phyloP scores from a whole-genome alignment of 2,888 invertebrate species.

The Vesta saturnalis region DNA sequence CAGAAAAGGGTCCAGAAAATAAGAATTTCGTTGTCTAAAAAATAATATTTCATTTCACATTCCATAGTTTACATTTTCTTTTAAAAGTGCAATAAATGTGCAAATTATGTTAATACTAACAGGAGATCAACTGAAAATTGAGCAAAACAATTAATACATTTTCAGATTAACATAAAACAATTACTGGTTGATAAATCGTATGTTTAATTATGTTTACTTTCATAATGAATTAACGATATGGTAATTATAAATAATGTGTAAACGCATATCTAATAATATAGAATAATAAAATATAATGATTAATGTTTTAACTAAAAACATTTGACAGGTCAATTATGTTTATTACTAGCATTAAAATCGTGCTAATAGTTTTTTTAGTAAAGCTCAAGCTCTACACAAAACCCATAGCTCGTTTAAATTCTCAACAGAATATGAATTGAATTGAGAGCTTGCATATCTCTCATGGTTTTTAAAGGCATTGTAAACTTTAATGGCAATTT shows the following conservation, averaged over 20 bases:
- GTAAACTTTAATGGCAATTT: too few relatives aligned
- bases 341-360: neutral
- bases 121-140: neutral
- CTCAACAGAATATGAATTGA: neutral
- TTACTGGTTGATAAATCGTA: too few relatives aligned
- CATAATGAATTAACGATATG: neutral
- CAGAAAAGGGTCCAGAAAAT: constrained; percentile 14
- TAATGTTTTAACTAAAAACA: neutral
- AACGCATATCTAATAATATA: neutral
- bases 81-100: constrained; percentile 7
- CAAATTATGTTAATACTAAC: constrained; percentile 24
- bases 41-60: too few relatives aligned
- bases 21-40: neutral
- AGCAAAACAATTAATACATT: too few relatives aligned
- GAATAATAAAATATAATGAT: neutral
- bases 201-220: neutral
- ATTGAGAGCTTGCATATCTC: too few relatives aligned
- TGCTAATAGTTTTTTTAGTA: neutral
- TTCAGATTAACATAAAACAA: too few relatives aligned
- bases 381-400: neutral
- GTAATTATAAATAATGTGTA: neutral
- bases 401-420: neutral
- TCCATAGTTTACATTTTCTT: constrained; percentile 10
- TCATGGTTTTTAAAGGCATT: too few relatives aligned
- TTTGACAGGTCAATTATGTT: neutral